Evolutionary conservation across 2,797 vertebrate species (phyloP).

Genomic region (Leptatherina wallacei): DNA sequence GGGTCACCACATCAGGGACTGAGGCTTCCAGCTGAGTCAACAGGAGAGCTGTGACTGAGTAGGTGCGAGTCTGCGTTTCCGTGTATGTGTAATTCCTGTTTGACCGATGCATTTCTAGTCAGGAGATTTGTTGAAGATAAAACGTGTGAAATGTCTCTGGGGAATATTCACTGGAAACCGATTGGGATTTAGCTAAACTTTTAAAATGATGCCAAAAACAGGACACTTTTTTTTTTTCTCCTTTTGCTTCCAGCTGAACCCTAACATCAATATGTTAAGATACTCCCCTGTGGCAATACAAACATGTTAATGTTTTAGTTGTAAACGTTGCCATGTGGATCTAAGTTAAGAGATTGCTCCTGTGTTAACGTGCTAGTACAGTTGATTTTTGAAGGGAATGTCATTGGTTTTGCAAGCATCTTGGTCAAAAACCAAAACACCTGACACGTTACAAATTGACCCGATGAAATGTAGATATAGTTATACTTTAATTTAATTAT

Average conservation of each 20-base stretch:
- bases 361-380: neutral
- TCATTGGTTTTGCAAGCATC: neutral
- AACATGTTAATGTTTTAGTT: neutral
- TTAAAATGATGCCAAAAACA: neutral
- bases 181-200: neutral
- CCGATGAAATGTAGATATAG: neutral
- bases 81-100: constrained; percentile 29
- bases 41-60: constrained; percentile 60
- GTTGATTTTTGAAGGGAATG: neutral
- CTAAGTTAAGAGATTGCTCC: neutral
- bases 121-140: constrained; percentile 37
- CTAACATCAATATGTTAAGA: neutral
- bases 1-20: constrained; percentile 69
- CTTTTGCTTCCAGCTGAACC: neutral
- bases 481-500: neutral
- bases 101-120: constrained; percentile 43
- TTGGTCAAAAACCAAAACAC: neutral
- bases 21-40: constrained; percentile 81
- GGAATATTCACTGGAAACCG: constrained; percentile 8
- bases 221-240: neutral
- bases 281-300: neutral
- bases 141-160: constrained; percentile 37
- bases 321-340: neutral
- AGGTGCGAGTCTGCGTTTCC: constrained; percentile 27
- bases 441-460: neutral